phyloP scores from a whole-genome alignment of 1,140 invertebrate species.

The Odontomachus brunneus region DNA sequence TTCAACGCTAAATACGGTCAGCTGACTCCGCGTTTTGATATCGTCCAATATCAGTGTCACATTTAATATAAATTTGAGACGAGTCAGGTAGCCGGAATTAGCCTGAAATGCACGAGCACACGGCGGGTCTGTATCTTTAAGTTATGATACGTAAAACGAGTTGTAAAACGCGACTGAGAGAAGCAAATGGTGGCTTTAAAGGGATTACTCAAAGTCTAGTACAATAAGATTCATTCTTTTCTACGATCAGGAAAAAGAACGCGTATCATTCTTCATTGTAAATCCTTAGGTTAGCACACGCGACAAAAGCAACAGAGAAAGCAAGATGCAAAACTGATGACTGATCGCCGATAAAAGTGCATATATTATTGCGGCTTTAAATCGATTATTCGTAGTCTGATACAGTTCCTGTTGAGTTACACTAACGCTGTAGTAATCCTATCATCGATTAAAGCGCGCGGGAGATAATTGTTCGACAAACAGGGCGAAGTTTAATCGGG shows the following conservation, averaged over 20 bases:
- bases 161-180: background rate
- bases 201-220: background rate
- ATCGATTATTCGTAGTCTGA: conserved; percentile 25
- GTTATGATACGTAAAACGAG: background rate
- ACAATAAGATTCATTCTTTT: background rate
- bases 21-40: background rate
- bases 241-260: background rate
- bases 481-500: background rate
- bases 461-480: background rate
- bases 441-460: background rate
- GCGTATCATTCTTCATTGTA: background rate
- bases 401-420: conserved; percentile 15
- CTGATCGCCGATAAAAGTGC: background rate
- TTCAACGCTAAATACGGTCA: background rate
- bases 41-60: background rate
- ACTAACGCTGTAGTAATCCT: background rate
- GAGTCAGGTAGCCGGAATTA: background rate
- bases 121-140: background rate
- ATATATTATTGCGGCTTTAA: background rate
- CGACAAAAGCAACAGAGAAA: background rate
- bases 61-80: background rate
- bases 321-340: conserved; percentile 7
- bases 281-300: background rate
- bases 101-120: background rate
- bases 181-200: background rate